These are phyloP conservation scores for Hylaea fasciaria DNA, from an alignment of 2,888 invertebrate genomes.

Conservation along the genomic window DNA sequence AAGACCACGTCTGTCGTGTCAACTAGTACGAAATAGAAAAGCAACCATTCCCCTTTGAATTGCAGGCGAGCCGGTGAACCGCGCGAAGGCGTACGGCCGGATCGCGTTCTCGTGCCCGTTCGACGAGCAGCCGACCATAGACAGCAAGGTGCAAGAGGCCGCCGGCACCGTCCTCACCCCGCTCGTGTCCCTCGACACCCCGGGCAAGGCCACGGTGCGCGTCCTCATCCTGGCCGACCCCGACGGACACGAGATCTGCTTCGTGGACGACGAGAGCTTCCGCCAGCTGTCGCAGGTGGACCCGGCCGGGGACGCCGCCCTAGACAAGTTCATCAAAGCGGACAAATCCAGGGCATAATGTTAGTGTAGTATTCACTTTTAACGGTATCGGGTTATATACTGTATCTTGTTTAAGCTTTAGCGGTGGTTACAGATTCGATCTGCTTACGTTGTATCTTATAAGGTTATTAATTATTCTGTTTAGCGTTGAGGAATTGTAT, in stretches of 20 bases:
- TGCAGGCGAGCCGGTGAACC: constrained; percentile 88
- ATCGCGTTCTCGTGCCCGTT: constrained; percentile 97
- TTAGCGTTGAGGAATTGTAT: too few species aligned
- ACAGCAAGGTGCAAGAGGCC: constrained; percentile 88
- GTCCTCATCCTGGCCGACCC: constrained; percentile 99
- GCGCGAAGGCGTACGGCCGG: constrained; percentile 96
- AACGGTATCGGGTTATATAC: background rate
- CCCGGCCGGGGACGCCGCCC: constrained; percentile 90
- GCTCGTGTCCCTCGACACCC: constrained; percentile 96
- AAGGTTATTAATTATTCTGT: too few species aligned
- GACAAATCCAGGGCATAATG: constrained; percentile 84
- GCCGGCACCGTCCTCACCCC: constrained; percentile 93
- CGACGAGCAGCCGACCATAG: constrained; percentile 90
- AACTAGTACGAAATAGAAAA: too few species aligned
- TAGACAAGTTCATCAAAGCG: constrained; percentile 90
- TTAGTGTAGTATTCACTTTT: too few species aligned
- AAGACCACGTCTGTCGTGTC: too few species aligned
- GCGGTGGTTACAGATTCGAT: background rate
- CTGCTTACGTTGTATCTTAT: background rate
- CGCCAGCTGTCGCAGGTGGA: constrained; percentile 94
- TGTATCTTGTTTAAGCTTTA: background rate
- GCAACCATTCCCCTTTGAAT: too few species aligned
- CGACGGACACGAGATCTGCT: constrained; percentile 99
- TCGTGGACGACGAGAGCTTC: constrained; percentile 98
- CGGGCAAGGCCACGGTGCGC: constrained; percentile 97